Percentiles rank a stretch among this genome's conserved stretches.
phyloP scores from a whole-genome alignment of 2,888 invertebrate species.

The Junonia oenone region DNA sequence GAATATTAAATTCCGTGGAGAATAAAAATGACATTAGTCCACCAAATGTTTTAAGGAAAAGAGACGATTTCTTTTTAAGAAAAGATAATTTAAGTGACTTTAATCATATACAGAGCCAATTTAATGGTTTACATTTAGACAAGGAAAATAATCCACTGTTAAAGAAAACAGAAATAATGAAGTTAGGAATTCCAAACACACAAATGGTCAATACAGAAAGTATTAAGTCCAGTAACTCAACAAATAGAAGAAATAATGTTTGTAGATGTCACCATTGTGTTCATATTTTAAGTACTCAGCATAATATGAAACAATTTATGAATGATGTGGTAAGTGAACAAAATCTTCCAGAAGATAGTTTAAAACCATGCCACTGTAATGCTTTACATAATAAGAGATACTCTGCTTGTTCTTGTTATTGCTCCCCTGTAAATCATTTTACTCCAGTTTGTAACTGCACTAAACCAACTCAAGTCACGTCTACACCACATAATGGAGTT shows the following conservation, averaged over 20 bases:
- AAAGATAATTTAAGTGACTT: constrained; percentile 45
- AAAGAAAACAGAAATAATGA: constrained; percentile 46
- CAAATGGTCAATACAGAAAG: constrained; percentile 4
- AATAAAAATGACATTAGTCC: constrained; percentile 36
- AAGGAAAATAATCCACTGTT: constrained; percentile 54
- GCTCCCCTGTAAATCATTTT: constrained; percentile 11
- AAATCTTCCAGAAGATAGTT: constrained; percentile 6
- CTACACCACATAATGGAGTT: constrained; percentile 43
- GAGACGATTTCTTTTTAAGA: constrained; percentile 59
- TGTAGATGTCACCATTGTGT: constrained; percentile 57
- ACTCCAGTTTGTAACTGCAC: constrained; percentile 31
- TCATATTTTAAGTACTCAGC: constrained; percentile 29
- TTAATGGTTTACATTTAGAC: constrained; percentile 42
- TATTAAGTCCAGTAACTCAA: constrained; percentile 33
- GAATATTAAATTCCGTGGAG: constrained; percentile 39
- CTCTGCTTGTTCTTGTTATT: constrained; percentile 24
- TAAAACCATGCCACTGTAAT: constrained; percentile 20
- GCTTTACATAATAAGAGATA: constrained; percentile 10
- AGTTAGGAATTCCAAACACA: constrained; percentile 24
- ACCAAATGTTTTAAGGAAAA: constrained; percentile 43
- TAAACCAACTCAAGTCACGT: constrained; percentile 11
- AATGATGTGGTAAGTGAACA: constrained; percentile 2
- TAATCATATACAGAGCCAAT: constrained; percentile 38
- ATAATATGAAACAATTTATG: not conserved
- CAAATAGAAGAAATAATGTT: constrained; percentile 25